Evolutionary conservation across 2,888 invertebrate genomes (phyloP), one percentile per base, ranked within the genome.

Genomic region (Lasioglossum marginatum): DNA sequence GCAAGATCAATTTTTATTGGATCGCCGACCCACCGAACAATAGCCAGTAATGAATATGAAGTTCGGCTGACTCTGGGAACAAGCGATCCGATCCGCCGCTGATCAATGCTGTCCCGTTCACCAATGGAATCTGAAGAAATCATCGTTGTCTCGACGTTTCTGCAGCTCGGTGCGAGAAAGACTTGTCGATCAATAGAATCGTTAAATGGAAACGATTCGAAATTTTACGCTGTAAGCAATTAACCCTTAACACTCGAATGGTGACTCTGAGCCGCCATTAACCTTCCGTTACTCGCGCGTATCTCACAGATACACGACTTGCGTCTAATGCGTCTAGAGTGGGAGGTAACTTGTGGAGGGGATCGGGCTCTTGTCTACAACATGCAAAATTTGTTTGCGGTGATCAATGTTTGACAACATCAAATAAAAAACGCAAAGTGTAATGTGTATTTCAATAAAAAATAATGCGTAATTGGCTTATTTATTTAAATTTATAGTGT

Each of bases 1-100:
- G 40, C 16, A 31, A 63, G 85, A 85, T 79, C 76, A 85, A 85
- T 86, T 86, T 86, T 86, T 86, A 75, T 81, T 85, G 74, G 81
- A 60, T 63, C 52, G 43, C 27, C 80, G 60, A 10, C 40, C 1
- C 27, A 34, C 74, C 74, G 85, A 73, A 86, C 86, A 86, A 86
- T 86, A 27, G 86, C 81, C 76, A 43, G 79, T 85, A 85, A 86
- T 86, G 86, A 86, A 85, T 86, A 81, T 77, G 79, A 85, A 85
- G 85, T 85, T 81, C 72, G 73, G 73, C 86, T 34, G 86, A 79
- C 79, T 34, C 6, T 57, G 57, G 27, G 70, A 76, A 70, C 72
- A 63, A 74, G 45, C 75, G 57, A 74, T 37, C 73, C 40, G 14
- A 27, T 48, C 31, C n/a, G 14, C 31, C 34, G 76, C 34, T 75